Conservation (phyloP, 2,113 vertebrate species). For the Charina bottae region DNA sequence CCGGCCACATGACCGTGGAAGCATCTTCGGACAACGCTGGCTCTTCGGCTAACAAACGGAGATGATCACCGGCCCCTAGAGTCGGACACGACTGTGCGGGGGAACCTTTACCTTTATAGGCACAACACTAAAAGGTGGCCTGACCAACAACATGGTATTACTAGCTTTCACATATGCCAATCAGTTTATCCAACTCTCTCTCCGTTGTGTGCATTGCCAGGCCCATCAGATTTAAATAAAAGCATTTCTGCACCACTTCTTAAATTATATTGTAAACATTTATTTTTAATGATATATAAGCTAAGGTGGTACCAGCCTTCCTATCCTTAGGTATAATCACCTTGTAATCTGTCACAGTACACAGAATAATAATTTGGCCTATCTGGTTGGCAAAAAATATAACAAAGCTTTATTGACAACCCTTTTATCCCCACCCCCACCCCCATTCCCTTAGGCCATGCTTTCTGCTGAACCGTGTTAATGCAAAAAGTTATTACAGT, state of each 20-base stretch:
- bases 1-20: too few relatives aligned
- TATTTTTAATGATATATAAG: neutral
- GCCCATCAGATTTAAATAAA: neutral
- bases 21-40: too few relatives aligned
- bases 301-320: neutral
- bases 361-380: neutral
- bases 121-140: neutral
- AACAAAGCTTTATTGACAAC: neutral
- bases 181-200: neutral
- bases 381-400: constrained; percentile 3
- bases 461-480: constrained; percentile 21
- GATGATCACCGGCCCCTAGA: too few relatives aligned
- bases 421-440: neutral
- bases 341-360: constrained; percentile 4
- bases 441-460: neutral
- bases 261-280: neutral
- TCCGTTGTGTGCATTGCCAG: neutral
- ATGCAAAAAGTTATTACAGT: constrained; percentile 10
- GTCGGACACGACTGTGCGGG: too few relatives aligned
- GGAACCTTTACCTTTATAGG: too few relatives aligned
- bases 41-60: too few relatives aligned
- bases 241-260: neutral
- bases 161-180: neutral
- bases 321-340: neutral
- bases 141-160: neutral